Evolutionary conservation across 2,113 vertebrate species (phyloP).

Genomic region (Elaphurus davidianus): DNA sequence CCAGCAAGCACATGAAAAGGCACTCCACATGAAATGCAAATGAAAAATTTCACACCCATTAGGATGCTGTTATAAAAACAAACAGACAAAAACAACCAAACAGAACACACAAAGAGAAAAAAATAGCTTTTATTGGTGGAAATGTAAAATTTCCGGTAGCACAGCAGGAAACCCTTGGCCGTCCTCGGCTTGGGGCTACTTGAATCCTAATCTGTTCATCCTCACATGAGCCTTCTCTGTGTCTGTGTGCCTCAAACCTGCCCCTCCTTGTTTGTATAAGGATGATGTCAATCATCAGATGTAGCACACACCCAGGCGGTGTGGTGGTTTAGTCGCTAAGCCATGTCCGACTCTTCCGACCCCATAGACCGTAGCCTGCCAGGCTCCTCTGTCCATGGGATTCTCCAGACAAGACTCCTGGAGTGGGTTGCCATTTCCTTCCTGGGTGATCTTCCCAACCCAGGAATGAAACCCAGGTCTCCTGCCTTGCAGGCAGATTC

Average conservation of each 20-base stretch:
- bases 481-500: not conserved
- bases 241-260: not conserved
- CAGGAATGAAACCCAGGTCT: not conserved
- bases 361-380: accelerated
- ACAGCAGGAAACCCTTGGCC: not conserved
- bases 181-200: not conserved
- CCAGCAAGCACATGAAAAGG: not conserved
- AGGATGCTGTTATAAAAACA: not conserved
- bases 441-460: not conserved
- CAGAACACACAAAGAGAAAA: not conserved
- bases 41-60: not conserved
- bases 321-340: not conserved
- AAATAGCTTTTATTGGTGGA: not conserved
- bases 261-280: not conserved
- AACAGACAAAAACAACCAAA: not conserved
- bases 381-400: not conserved
- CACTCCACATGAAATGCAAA: not conserved
- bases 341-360: not conserved
- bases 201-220: not conserved
- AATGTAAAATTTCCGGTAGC: not conserved
- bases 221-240: not conserved
- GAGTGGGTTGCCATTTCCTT: not conserved
- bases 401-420: not conserved
- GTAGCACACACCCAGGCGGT: not conserved
- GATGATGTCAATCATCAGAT: not conserved